These are phyloP conservation scores for Beris chalybata DNA, from an alignment of 2,888 invertebrate genomes.

Conservation along the genomic window DNA sequence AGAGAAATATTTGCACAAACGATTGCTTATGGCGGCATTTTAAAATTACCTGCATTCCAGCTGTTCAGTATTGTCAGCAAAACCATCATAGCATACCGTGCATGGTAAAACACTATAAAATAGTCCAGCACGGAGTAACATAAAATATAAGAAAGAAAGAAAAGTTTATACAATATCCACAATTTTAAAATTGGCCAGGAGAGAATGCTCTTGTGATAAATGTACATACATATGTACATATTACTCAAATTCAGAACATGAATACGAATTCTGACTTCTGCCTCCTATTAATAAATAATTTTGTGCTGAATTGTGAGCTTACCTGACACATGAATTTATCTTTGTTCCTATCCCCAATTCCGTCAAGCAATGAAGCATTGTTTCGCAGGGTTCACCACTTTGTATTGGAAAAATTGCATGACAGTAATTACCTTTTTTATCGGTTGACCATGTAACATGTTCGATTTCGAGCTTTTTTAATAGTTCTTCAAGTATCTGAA, in stretches of 20 bases:
- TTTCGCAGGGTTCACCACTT: constrained; percentile 72
- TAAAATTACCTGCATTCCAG: too few relatives aligned
- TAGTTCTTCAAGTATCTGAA: constrained; percentile 68
- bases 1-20: too few relatives aligned
- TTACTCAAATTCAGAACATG: too few relatives aligned
- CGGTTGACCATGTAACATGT: constrained; percentile 70
- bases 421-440: constrained; percentile 68
- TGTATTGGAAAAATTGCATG: constrained; percentile 71
- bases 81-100: constrained; percentile 59
- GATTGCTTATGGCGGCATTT: too few relatives aligned
- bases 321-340: constrained; percentile 73
- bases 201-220: too few relatives aligned
- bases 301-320: constrained; percentile 43
- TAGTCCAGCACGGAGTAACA: background rate
- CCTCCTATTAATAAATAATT: too few relatives aligned
- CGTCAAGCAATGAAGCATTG: constrained; percentile 72
- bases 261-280: too few relatives aligned
- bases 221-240: too few relatives aligned
- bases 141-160: too few relatives aligned
- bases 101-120: constrained; percentile 64
- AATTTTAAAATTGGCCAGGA: too few relatives aligned
- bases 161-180: too few relatives aligned
- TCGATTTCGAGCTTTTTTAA: constrained; percentile 68
- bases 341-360: constrained; percentile 71
- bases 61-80: constrained; percentile 40